Conservation (phyloP, 2,888 invertebrate species). For the Cantharis rustica region DNA sequence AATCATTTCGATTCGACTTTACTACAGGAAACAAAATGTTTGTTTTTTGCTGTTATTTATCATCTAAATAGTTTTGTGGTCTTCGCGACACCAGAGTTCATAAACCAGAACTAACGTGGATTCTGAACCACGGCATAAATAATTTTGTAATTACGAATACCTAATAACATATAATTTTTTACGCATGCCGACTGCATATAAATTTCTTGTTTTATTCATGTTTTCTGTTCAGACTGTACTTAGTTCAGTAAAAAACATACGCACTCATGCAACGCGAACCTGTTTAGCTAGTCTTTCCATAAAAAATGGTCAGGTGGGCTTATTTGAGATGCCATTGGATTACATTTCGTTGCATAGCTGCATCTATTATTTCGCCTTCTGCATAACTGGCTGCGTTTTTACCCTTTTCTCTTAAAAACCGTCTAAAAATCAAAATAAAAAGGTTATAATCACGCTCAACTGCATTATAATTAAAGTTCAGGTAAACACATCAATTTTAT, state of each 20-base stretch:
- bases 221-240: slow-evolving; percentile 12
- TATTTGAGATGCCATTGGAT: slow-evolving; percentile 27
- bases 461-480: background rate
- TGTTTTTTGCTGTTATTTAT: too few relatives aligned
- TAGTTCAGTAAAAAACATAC: background rate
- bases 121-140: background rate
- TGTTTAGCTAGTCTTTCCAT: slow-evolving; percentile 30
- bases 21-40: too few relatives aligned
- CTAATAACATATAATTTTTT: background rate
- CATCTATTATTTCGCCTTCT: slow-evolving; percentile 22
- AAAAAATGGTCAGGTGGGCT: slow-evolving; percentile 25
- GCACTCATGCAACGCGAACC: slow-evolving; percentile 21
- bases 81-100: too few relatives aligned
- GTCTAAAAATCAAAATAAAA: background rate
- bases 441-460: slow-evolving; percentile 3
- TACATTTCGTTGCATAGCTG: slow-evolving; percentile 5
- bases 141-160: background rate
- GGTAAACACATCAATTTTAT: background rate
- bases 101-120: background rate
- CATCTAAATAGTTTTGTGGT: too few relatives aligned
- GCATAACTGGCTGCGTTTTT: slow-evolving; percentile 12
- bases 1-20: too few relatives aligned
- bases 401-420: slow-evolving; percentile 1
- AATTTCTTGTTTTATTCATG: slow-evolving; percentile 2
- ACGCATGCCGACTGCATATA: background rate